These are phyloP conservation scores for Drosophila aff. DNA, from an alignment of 1,140 invertebrate genomes.

Conservation along the genomic window DNA sequence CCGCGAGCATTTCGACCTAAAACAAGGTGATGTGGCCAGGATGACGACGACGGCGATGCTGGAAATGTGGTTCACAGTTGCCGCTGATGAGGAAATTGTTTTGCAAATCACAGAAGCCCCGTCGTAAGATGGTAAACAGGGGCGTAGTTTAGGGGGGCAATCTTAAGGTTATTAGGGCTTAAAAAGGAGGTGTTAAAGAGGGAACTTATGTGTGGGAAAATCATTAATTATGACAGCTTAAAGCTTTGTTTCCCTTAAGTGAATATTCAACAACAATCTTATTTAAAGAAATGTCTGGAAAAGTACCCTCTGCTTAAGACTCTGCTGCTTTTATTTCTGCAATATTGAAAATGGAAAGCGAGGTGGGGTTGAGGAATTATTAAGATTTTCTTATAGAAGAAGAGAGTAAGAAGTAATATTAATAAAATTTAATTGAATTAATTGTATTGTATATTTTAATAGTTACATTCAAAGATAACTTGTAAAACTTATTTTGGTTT, in stretches of 20 bases:
- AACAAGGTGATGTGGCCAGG: slow-evolving; percentile 61
- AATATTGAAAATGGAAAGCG: slow-evolving; percentile 1
- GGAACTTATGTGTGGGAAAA: not conserved
- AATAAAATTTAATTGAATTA: not conserved
- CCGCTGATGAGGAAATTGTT: slow-evolving; percentile 77
- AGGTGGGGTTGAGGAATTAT: not conserved
- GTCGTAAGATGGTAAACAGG: slow-evolving; percentile 11
- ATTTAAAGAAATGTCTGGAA: not conserved
- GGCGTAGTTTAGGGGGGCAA: not conserved
- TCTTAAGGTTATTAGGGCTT: not conserved
- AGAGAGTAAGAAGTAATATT: not conserved
- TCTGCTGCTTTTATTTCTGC: not conserved
- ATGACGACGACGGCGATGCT: slow-evolving; percentile 52
- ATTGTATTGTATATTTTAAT: too few relatives aligned
- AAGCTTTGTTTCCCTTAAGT: not conserved
- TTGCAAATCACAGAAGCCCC: slow-evolving; percentile 61
- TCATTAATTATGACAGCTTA: not conserved
- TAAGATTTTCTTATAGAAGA: not conserved
- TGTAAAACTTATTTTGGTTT: too few relatives aligned
- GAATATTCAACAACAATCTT: not conserved
- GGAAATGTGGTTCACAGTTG: slow-evolving; percentile 59
- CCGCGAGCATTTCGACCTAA: slow-evolving; percentile 69
- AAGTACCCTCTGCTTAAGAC: not conserved
- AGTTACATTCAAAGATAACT: too few relatives aligned
- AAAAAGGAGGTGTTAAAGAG: not conserved